Percentiles rank a stretch among this genome's conserved stretches.
These are phyloP conservation scores for Heteractis magnifica DNA, from an alignment of 92 coral and sea anemone genomes.

Conservation along the genomic window DNA sequence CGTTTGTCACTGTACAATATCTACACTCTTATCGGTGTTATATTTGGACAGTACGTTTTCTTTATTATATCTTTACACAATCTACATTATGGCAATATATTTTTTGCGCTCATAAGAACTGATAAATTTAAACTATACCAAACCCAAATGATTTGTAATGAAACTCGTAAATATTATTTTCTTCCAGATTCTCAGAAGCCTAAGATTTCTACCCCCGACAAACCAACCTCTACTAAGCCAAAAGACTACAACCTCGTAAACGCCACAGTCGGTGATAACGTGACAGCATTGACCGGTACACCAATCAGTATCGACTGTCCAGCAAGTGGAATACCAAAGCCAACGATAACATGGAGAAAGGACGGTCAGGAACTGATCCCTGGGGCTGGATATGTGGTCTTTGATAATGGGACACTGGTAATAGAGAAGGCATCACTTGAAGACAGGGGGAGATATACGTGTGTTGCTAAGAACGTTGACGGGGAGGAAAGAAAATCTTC, in stretches of 20 bases:
- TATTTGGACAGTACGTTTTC: too few relatives aligned
- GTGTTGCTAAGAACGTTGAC: slow-evolving; percentile 36
- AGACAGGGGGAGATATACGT: slow-evolving; percentile 44
- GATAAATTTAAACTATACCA: too few relatives aligned
- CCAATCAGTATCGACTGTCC: slow-evolving; percentile 47
- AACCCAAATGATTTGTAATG: too few relatives aligned
- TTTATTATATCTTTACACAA: too few relatives aligned
- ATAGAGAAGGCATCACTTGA: slow-evolving; percentile 8
- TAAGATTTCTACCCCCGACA: slow-evolving; percentile 14
- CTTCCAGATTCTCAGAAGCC: slow-evolving; percentile 33
- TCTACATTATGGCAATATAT: too few relatives aligned
- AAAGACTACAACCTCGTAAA: slow-evolving; percentile 38
- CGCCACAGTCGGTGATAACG: slow-evolving; percentile 19
- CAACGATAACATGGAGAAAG: slow-evolving; percentile 53
- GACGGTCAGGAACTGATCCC: slow-evolving; percentile 34
- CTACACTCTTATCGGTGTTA: too few relatives aligned
- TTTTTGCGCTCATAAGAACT: too few relatives aligned
- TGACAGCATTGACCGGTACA: slow-evolving; percentile 45
- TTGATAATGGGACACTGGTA: slow-evolving; percentile 45
- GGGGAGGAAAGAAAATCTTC: slow-evolving; percentile 20
- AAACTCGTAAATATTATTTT: not conserved
- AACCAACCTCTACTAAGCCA: slow-evolving; percentile 5
- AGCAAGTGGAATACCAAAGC: slow-evolving; percentile 50
- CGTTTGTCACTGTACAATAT: too few relatives aligned
- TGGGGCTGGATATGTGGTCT: slow-evolving; percentile 26